Percentiles rank a stretch among this genome's conserved stretches.
Conservation (phyloP, 2,113 vertebrate genomes). For the Sialia sialis region DNA sequence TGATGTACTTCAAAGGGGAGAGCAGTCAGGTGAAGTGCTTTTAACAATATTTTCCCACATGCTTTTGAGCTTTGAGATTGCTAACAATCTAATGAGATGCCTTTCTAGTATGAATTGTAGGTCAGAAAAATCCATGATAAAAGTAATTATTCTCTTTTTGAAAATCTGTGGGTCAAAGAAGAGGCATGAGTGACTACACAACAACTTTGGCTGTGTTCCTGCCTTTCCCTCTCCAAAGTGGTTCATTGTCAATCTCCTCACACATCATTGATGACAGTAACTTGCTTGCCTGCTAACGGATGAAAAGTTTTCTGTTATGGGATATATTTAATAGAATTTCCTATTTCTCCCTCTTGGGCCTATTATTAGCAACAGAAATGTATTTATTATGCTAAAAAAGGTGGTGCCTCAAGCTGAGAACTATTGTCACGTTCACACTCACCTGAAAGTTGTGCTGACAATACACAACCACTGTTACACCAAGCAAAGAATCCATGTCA, state of each 20-base stretch:
- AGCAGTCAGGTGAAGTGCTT: neutral
- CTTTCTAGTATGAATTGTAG: neutral
- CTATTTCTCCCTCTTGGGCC: neutral
- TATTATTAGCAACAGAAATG: neutral
- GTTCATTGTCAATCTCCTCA: neutral
- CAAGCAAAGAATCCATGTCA: neutral
- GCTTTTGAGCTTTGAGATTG: too few relatives aligned
- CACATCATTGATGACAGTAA: neutral
- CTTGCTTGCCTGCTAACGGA: neutral
- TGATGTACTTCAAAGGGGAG: neutral
- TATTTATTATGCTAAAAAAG: neutral
- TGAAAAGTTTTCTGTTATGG: neutral
- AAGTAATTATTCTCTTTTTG: conserved; percentile 28
- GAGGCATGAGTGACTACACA: neutral
- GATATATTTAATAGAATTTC: neutral
- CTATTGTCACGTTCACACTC: neutral
- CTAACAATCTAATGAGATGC: neutral
- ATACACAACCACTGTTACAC: too few relatives aligned
- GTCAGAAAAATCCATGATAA: conserved; percentile 28
- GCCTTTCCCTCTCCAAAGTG: neutral
- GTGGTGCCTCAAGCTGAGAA: neutral
- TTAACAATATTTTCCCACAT: neutral
- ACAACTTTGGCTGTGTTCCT: neutral
- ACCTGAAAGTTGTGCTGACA: neutral
- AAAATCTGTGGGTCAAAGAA: neutral